Evolutionary conservation across 2,888 invertebrate species (phyloP).

Genomic region (Marasmarcha lunaedactyla): DNA sequence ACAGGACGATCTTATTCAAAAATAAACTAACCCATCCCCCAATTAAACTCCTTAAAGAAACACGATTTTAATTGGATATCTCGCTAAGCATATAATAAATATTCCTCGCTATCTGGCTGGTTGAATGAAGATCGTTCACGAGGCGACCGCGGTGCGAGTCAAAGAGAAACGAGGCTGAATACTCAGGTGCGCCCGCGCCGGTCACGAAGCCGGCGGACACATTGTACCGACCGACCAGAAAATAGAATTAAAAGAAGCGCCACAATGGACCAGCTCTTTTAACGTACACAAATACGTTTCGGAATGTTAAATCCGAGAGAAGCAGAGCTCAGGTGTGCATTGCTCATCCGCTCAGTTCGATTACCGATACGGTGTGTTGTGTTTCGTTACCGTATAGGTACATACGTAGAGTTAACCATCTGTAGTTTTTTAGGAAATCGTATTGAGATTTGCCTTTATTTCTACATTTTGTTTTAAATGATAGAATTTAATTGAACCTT

Average conservation of each 20-base stretch:
- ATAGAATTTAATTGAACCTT: no score
- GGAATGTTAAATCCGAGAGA: constrained; percentile 34
- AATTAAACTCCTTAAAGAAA: no score
- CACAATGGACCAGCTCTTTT: constrained; percentile 53
- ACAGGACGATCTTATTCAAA: no score
- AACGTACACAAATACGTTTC: constrained; percentile 40
- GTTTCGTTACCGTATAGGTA: no score
- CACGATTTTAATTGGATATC: not conserved
- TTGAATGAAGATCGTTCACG: not conserved
- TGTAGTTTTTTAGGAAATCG: no score
- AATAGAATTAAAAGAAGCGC: constrained; percentile 57
- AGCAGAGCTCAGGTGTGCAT: constrained; percentile 27
- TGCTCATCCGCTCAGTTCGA: not conserved
- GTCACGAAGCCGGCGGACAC: constrained; percentile 15
- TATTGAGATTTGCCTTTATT: no score
- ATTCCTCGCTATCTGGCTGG: not conserved
- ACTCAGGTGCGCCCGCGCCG: constrained; percentile 49
- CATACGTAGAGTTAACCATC: no score
- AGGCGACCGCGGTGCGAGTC: constrained; percentile 1
- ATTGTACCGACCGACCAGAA: constrained; percentile 20
- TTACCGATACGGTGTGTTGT: no score
- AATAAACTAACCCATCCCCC: no score
- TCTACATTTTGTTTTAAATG: no score
- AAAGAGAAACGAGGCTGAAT: constrained; percentile 27
- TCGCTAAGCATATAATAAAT: not conserved